These are phyloP conservation scores for Hydrocynus forskahlii DNA, from an alignment of 2,797 vertebrate genomes.

Conservation along the genomic window DNA sequence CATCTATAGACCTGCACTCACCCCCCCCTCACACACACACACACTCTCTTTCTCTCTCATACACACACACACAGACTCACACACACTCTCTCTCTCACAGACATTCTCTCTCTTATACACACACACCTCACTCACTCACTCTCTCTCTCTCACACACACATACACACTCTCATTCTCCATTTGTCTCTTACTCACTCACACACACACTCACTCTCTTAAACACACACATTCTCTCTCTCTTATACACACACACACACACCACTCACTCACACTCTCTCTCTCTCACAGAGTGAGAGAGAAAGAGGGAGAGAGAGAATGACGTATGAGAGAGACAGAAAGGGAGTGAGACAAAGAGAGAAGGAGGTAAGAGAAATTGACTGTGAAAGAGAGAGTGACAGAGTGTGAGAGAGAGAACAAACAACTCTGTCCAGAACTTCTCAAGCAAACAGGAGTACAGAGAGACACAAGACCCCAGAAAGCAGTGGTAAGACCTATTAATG, in stretches of 20 bases:
- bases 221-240: not conserved
- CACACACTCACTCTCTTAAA: no score
- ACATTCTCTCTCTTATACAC: no score
- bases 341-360: not conserved
- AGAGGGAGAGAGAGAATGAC: not conserved
- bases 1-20: constrained; percentile 23
- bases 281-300: not conserved
- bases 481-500: constrained; percentile 29
- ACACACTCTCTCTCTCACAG: no score
- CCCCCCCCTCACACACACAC: not conserved
- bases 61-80: not conserved
- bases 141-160: no score
- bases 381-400: not conserved
- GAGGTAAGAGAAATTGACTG: not conserved
- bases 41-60: no score
- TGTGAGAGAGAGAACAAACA: not conserved
- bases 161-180: not conserved
- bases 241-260: not conserved
- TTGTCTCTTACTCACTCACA: no score
- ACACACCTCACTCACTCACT: no score
- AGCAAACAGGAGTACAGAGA: not conserved
- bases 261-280: no score
- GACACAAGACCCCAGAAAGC: not conserved
- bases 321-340: not conserved
- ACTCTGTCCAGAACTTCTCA: not conserved